Evolutionary conservation across 2,113 vertebrate genomes (phyloP), one percentile per base, ranked within the genome.

Genomic region (Octodon degus): DNA sequence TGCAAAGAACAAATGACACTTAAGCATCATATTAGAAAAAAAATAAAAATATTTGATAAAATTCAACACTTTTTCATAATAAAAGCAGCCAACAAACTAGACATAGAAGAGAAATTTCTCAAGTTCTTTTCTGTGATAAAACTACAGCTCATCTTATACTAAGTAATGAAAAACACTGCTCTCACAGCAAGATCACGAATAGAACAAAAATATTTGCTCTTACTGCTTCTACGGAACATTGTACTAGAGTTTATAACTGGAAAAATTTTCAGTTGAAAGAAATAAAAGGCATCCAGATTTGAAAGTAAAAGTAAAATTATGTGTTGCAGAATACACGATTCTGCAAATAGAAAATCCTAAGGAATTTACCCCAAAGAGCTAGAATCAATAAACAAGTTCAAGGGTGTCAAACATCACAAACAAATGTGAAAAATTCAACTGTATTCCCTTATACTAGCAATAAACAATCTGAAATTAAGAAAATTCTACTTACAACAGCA

Each of bases 401-500:
- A 43, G 40, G 32, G 85, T 12, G 40, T 74, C 76, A 40, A 87
- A 76, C 13, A 22, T 68, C 20, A 86, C 67, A 55, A 34, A 20
- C 63, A 25, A 34, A 68, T 70, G 83, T 47, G 87, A 32, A 91
- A 93, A 95, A 86, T n/a, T 63, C 62, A 76, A 87, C 17, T 83
- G 62, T 81, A 86, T 81, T 86, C 86, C 37, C 24, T 67, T 27
- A 77, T 3, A 43, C 24, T 37, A 67, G 37, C 24, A 84, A 72
- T 63, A 88, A 70, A 58, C 2, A 79, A 30, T 50, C 43, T 47
- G 25, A 79, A 79, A 50, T 47, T 50, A 67, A 81, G 65, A 81
- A 67, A 90, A 67, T 74, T 32, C 68, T 24, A 70, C 55, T 92
- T 81, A 89, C 25, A 81, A 76, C 60, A 43, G 37, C 25, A 82